Percentiles rank a stretch among this genome's conserved stretches.
phyloP scores from a whole-genome alignment of 2,113 vertebrate species.

The Heptranchias perlo region DNA sequence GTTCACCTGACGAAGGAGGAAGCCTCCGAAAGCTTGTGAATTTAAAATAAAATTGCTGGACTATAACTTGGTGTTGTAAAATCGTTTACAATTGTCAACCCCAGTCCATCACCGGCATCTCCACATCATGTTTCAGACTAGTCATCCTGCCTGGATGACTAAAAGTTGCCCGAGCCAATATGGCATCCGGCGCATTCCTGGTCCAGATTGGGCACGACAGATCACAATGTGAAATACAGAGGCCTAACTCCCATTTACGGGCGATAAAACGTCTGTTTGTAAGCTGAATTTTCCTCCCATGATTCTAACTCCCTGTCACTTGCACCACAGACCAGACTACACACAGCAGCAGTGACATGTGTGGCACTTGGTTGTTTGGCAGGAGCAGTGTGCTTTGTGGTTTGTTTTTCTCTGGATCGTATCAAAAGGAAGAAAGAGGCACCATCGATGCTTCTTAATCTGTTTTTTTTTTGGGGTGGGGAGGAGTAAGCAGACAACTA shows the following conservation, averaged over 20 bases:
- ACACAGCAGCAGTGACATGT: constrained; percentile 18
- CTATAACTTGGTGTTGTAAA: too few relatives aligned
- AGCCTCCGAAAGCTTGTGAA: too few relatives aligned
- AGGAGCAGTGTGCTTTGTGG: neutral
- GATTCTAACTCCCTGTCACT: neutral
- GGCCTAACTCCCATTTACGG: neutral
- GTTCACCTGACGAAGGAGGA: too few relatives aligned
- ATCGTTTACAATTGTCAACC: too few relatives aligned
- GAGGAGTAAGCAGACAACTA: neutral
- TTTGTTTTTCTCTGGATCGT: neutral
- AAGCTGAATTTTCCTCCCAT: neutral
- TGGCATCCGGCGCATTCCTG: neutral
- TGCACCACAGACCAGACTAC: constrained; percentile 8
- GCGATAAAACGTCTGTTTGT: neutral
- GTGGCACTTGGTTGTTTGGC: constrained; percentile 1
- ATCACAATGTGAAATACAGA: neutral
- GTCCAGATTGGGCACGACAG: neutral
- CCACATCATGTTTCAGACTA: too few relatives aligned
- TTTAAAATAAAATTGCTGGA: too few relatives aligned
- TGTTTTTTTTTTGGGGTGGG: neutral
- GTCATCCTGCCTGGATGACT: too few relatives aligned
- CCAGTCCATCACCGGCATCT: too few relatives aligned
- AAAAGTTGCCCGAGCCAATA: neutral
- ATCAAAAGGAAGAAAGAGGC: neutral
- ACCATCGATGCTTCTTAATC: neutral